phyloP scores from a whole-genome alignment of 1,140 invertebrate genomes.

The Saxidomus purpurata region DNA sequence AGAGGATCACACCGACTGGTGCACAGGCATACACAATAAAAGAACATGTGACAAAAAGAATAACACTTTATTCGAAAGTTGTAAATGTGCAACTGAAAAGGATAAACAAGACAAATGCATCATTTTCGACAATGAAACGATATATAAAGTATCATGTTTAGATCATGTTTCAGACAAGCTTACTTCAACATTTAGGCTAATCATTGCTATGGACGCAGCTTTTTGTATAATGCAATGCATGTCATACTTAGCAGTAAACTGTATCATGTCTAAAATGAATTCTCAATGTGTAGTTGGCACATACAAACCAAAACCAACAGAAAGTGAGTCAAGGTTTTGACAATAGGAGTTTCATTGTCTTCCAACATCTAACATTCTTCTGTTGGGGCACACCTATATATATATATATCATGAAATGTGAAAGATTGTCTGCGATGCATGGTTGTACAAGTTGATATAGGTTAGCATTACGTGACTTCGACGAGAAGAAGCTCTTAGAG shows the following conservation, averaged over 20 bases:
- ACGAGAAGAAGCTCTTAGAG: too few relatives aligned
- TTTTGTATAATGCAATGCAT: slow-evolving; percentile 10
- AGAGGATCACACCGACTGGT: neutral
- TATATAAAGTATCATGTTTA: neutral
- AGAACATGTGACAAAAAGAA: neutral
- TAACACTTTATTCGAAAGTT: neutral
- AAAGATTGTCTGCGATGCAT: too few relatives aligned
- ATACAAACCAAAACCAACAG: slow-evolving; percentile 5
- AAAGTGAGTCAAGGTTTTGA: neutral
- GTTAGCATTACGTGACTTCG: too few relatives aligned
- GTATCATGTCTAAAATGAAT: neutral
- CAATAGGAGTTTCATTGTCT: too few relatives aligned
- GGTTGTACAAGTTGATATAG: too few relatives aligned
- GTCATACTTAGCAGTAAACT: neutral
- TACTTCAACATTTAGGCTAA: neutral
- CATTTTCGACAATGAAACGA: neutral
- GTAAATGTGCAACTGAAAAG: neutral
- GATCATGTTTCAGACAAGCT: neutral
- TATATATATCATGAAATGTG: too few relatives aligned
- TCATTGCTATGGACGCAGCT: neutral
- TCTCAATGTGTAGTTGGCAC: neutral
- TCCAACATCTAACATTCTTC: too few relatives aligned
- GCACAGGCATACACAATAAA: neutral
- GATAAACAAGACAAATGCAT: neutral
- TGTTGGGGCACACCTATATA: too few relatives aligned